A percentile compares a stretch with the other conserved stretches of the same genome.
Conservation (phyloP, 2,888 invertebrate species). For the Dascillus cervinus region DNA sequence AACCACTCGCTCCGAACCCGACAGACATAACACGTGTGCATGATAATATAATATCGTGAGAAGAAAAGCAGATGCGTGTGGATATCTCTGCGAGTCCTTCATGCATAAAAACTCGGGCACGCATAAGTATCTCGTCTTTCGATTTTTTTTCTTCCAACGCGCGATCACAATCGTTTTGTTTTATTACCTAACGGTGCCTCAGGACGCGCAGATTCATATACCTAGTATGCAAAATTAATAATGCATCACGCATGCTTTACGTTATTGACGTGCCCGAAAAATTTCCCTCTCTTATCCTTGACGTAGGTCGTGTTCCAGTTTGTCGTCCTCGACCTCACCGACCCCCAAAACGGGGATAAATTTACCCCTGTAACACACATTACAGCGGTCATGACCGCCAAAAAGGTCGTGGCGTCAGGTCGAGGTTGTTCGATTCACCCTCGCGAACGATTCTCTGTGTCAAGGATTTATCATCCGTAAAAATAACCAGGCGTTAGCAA, state of each 20-base stretch:
- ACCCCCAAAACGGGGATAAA: constrained; percentile 12
- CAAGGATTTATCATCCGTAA: constrained; percentile 9
- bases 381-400: constrained; percentile 14
- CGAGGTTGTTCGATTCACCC: constrained; percentile 14
- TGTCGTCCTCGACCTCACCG: constrained; percentile 9
- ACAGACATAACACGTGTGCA: constrained; percentile 39
- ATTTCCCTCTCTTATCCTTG: constrained; percentile 6
- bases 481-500: neutral
- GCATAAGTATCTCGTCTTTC: too few species aligned
- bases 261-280: constrained; percentile 7
- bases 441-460: constrained; percentile 12
- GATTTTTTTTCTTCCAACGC: too few species aligned
- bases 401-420: constrained; percentile 10
- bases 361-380: constrained; percentile 13
- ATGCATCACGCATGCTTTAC: constrained; percentile 5
- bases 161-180: too few species aligned
- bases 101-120: too few species aligned
- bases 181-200: too few species aligned
- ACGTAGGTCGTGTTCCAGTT: constrained; percentile 13
- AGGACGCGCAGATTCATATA: too few species aligned
- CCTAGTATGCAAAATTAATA: too few species aligned
- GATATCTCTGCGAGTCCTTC: too few species aligned
- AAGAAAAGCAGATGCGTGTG: constrained; percentile 40
- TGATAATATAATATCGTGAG: constrained; percentile 38
- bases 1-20: constrained; percentile 26